These are phyloP conservation scores for Myripristis murdjan DNA, from an alignment of 2,797 vertebrate species.

Conservation along the genomic window DNA sequence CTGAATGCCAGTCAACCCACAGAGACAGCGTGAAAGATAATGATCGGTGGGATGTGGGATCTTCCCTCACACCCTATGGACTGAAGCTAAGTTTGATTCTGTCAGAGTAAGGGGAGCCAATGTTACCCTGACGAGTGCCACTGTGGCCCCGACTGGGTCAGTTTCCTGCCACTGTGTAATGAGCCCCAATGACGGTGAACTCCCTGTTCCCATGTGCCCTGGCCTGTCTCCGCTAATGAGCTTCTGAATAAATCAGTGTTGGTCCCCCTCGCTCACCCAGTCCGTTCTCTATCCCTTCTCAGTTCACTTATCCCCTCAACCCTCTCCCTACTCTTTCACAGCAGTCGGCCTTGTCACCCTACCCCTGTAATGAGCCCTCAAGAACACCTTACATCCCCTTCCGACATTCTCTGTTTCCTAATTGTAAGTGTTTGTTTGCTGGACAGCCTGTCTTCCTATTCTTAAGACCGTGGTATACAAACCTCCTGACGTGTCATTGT, in stretches of 20 bases:
- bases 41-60: conserved; percentile 31
- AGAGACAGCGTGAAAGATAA: conserved; percentile 38
- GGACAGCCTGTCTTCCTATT: conserved; percentile 37
- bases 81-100: conserved; percentile 60
- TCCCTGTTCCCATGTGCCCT: conserved; percentile 76
- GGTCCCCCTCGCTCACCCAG: conserved; percentile 52
- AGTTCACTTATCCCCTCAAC: conserved; percentile 52
- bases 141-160: conserved; percentile 74
- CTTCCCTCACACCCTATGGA: conserved; percentile 48
- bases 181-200: conserved; percentile 84
- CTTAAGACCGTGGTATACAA: conserved; percentile 52
- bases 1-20: conserved; percentile 63
- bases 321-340: conserved; percentile 46
- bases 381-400: conserved; percentile 68
- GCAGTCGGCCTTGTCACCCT: conserved; percentile 80
- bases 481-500: conserved; percentile 49
- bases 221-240: conserved; percentile 87
- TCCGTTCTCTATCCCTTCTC: conserved; percentile 52
- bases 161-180: conserved; percentile 84
- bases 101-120: conserved; percentile 74
- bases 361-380: conserved; percentile 79
- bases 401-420: conserved; percentile 60
- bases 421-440: conserved; percentile 83
- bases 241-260: conserved; percentile 84
- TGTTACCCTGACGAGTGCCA: conserved; percentile 79